Evolutionary conservation across 1,140 invertebrate species (phyloP).

Genomic region (Pseudomyrmex sp.): DNA sequence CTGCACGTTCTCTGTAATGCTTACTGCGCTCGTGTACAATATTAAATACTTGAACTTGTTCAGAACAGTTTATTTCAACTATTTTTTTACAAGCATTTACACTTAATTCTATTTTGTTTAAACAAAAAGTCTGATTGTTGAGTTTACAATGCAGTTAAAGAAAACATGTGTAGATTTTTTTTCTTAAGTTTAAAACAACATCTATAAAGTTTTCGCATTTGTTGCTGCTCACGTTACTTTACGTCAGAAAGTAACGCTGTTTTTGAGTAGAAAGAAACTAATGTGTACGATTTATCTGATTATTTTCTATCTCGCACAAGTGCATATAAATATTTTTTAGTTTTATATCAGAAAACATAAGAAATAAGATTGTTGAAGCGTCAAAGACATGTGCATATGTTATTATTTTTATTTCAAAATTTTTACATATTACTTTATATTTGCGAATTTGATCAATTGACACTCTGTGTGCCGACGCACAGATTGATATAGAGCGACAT

Average conservation of each 20-base stretch:
- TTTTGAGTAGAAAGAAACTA: too few relatives aligned
- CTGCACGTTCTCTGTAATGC: conserved; percentile 14
- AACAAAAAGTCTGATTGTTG: not conserved
- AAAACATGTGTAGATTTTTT: not conserved
- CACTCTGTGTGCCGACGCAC: too few relatives aligned
- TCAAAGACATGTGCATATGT: too few relatives aligned
- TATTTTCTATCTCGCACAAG: too few relatives aligned
- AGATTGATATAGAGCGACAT: not conserved
- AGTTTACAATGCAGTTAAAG: not conserved
- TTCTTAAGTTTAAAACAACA: too few relatives aligned
- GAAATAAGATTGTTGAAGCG: not conserved
- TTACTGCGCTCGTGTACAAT: not conserved
- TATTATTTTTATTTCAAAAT: not conserved
- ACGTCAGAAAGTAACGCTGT: too few relatives aligned
- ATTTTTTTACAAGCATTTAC: not conserved
- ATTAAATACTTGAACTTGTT: not conserved
- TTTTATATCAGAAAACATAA: not conserved
- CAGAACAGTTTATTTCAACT: not conserved
- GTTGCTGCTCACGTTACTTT: too few relatives aligned
- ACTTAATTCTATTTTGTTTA: not conserved
- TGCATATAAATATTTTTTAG: not conserved
- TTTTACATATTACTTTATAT: not conserved
- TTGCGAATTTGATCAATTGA: not conserved
- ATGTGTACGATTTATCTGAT: too few relatives aligned
- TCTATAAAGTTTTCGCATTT: too few relatives aligned